Evolutionary conservation across 2,888 invertebrate genomes (phyloP).

Genomic region (Amiota minor): DNA sequence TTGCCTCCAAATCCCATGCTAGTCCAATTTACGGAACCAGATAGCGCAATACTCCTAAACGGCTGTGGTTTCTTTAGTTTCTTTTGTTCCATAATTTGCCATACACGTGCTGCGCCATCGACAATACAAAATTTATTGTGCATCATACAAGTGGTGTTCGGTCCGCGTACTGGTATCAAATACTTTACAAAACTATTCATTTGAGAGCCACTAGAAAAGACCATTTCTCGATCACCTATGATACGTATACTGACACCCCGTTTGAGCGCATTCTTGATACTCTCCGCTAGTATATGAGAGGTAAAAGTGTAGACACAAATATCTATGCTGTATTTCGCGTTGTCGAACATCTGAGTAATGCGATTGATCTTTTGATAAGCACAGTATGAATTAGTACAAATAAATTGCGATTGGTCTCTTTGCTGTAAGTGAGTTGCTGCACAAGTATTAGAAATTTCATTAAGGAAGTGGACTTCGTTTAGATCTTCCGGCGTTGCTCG

Average conservation of each 20-base stretch:
- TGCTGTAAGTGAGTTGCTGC: neutral
- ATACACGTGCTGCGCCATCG: slow-evolving; percentile 57
- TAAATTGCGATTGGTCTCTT: neutral
- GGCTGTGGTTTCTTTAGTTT: neutral
- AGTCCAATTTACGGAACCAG: slow-evolving; percentile 70
- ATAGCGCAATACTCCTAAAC: slow-evolving; percentile 48
- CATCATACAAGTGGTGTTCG: slow-evolving; percentile 60
- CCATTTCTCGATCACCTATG: slow-evolving; percentile 66
- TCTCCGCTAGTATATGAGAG: slow-evolving; percentile 45
- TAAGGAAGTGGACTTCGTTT: slow-evolving; percentile 48
- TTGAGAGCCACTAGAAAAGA: slow-evolving; percentile 51
- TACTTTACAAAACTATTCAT: slow-evolving; percentile 44
- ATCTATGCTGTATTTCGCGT: slow-evolving; percentile 64
- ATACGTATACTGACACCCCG: slow-evolving; percentile 64
- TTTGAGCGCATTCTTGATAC: slow-evolving; percentile 54
- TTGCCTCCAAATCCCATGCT: slow-evolving; percentile 65
- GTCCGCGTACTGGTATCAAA: slow-evolving; percentile 65
- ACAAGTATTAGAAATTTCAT: slow-evolving; percentile 46
- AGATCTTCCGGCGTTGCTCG: neutral
- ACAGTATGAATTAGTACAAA: slow-evolving; percentile 52
- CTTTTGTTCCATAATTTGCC: slow-evolving; percentile 20
- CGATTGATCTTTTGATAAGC: slow-evolving; percentile 46
- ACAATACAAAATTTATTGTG: slow-evolving; percentile 72
- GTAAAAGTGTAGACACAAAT: slow-evolving; percentile 70
- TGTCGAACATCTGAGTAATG: slow-evolving; percentile 56